A percentile compares a stretch with the other conserved stretches of the same genome.
phyloP scores from a whole-genome alignment of 2,797 vertebrate genomes.

The Aldrovandia affinis region DNA sequence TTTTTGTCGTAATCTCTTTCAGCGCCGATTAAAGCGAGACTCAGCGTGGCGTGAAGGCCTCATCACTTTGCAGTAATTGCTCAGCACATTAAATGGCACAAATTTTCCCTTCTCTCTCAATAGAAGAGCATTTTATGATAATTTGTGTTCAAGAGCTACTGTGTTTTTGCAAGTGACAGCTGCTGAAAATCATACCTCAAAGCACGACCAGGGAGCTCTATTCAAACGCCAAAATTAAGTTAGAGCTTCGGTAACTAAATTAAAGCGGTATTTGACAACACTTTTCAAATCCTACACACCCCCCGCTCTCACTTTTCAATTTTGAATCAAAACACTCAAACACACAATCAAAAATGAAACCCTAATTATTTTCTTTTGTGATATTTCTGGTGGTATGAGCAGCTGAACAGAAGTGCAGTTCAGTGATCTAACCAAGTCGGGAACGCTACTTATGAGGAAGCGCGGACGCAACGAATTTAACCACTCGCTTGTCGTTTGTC shows the following conservation, averaged over 20 bases:
- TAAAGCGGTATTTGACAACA: background rate
- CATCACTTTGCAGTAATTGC: slow-evolving; percentile 20
- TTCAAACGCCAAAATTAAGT: background rate
- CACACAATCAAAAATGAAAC: background rate
- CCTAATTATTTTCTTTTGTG: background rate
- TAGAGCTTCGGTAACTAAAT: slow-evolving; percentile 12
- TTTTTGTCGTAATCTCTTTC: slow-evolving; percentile 7
- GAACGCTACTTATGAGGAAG: background rate
- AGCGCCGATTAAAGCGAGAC: background rate
- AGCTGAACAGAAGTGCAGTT: background rate
- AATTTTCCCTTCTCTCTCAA: slow-evolving; percentile 9
- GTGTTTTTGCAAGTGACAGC: slow-evolving; percentile 7
- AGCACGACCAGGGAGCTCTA: background rate
- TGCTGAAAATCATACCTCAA: background rate
- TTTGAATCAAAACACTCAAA: background rate
- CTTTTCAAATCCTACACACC: background rate
- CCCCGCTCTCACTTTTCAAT: background rate
- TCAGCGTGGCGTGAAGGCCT: background rate
- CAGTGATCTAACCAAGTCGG: background rate
- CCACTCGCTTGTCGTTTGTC: no score
- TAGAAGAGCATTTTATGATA: slow-evolving; percentile 2
- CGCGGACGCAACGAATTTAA: background rate
- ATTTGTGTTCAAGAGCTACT: background rate
- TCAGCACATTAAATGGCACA: background rate
- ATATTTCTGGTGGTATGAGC: background rate